A percentile compares a stretch with the other conserved stretches of the same genome.
Evolutionary conservation across 2,113 vertebrate genomes (phyloP).

Genomic region (Tetrax tetrax): DNA sequence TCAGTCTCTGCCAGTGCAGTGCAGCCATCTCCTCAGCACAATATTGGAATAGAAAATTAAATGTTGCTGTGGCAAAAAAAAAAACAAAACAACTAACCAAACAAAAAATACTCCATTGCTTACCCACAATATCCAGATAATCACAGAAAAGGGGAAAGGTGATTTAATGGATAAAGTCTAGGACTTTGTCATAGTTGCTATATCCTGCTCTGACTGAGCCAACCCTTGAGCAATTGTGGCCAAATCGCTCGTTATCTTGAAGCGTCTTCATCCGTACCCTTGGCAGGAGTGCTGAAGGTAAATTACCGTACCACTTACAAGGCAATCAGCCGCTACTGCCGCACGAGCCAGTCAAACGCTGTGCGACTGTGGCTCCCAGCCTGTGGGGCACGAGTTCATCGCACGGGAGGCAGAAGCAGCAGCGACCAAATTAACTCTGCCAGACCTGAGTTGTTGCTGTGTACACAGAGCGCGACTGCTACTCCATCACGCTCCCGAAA

Average conservation of each 20-base stretch:
- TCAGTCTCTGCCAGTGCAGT: constrained; percentile 30
- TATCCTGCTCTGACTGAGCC: neutral
- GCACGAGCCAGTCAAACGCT: neutral
- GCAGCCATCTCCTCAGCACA: neutral
- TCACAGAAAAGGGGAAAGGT: neutral
- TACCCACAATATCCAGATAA: neutral
- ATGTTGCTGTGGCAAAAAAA: neutral
- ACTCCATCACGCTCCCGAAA: rapidly evolving
- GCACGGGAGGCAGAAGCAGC: neutral
- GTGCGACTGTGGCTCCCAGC: neutral
- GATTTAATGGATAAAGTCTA: neutral
- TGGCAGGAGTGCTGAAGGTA: neutral
- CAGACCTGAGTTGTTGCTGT: rapidly evolving
- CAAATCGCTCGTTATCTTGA: neutral
- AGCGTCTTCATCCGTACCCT: neutral
- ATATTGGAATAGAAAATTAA: neutral
- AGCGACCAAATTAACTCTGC: neutral
- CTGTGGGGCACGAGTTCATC: neutral
- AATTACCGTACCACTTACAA: neutral
- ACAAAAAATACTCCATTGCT: neutral
- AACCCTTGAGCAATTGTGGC: neutral
- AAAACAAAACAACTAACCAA: neutral
- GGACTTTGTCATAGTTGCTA: neutral
- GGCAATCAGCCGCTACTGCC: neutral
- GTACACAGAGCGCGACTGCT: rapidly evolving